phyloP scores from a whole-genome alignment of 2,113 vertebrate species.

The Larimichthys crocea region DNA sequence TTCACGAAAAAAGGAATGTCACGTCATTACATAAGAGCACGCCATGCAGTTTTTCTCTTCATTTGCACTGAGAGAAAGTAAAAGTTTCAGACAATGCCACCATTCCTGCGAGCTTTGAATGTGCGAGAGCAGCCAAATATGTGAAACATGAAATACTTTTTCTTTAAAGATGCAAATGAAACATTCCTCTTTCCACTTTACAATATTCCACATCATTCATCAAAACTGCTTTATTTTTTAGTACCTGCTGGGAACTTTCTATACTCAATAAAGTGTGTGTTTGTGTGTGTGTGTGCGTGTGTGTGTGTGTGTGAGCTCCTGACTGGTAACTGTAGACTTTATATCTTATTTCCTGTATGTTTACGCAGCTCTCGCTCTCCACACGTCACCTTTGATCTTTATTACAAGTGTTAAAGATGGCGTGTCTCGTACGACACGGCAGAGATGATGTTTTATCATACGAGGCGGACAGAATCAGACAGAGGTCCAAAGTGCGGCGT shows the following conservation, averaged over 20 bases:
- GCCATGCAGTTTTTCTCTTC: background rate
- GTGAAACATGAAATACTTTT: background rate
- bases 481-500: background rate
- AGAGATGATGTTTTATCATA: background rate
- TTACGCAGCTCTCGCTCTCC: background rate
- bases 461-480: background rate
- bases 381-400: slow-evolving; percentile 25
- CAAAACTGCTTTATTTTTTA: background rate
- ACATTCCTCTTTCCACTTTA: background rate
- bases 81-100: background rate
- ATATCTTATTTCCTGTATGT: slow-evolving; percentile 11
- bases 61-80: background rate
- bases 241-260: background rate
- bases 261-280: background rate
- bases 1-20: background rate
- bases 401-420: background rate
- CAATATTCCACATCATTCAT: background rate
- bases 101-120: background rate
- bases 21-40: background rate
- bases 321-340: background rate
- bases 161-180: background rate
- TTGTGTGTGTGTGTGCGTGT: background rate
- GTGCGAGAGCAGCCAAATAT: background rate
- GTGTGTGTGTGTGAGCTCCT: background rate
- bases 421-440: background rate